Conservation (phyloP, 2,888 invertebrate genomes). For the Dryococelus australis region DNA sequence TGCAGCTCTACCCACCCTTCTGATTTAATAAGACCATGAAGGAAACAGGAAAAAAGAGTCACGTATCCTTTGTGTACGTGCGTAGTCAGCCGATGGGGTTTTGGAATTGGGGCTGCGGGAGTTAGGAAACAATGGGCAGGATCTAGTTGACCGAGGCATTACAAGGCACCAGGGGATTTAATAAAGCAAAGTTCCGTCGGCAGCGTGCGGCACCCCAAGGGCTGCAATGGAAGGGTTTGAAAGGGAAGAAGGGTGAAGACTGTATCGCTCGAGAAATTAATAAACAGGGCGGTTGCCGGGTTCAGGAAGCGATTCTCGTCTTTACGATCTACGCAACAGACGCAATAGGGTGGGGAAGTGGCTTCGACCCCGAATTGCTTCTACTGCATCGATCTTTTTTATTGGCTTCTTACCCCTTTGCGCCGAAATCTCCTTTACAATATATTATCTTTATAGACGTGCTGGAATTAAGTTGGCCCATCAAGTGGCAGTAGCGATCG, state of each 20-base stretch:
- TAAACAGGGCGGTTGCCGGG: neutral
- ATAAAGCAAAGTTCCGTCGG: slow-evolving; percentile 1
- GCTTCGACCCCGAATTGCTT: too few relatives aligned
- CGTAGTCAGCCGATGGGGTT: neutral
- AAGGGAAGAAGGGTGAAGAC: slow-evolving; percentile 7
- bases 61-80: neutral
- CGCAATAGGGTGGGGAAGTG: neutral
- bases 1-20: neutral
- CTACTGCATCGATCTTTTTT: too few relatives aligned
- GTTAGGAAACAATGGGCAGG: neutral
- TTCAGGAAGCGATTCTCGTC: too few relatives aligned
- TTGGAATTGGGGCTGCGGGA: neutral
- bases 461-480: neutral
- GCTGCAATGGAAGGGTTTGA: neutral
- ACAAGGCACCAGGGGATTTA: slow-evolving; percentile 9
- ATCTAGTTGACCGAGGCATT: slow-evolving; percentile 16
- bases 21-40: neutral
- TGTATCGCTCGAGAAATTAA: neutral
- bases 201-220: neutral
- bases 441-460: neutral
- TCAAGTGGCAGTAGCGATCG: neutral
- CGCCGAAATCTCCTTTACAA: neutral
- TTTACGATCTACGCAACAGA: neutral
- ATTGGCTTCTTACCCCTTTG: neutral
- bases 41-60: neutral